These are phyloP conservation scores for Mallotus villosus DNA, from an alignment of 2,797 vertebrate genomes.

Conservation along the genomic window DNA sequence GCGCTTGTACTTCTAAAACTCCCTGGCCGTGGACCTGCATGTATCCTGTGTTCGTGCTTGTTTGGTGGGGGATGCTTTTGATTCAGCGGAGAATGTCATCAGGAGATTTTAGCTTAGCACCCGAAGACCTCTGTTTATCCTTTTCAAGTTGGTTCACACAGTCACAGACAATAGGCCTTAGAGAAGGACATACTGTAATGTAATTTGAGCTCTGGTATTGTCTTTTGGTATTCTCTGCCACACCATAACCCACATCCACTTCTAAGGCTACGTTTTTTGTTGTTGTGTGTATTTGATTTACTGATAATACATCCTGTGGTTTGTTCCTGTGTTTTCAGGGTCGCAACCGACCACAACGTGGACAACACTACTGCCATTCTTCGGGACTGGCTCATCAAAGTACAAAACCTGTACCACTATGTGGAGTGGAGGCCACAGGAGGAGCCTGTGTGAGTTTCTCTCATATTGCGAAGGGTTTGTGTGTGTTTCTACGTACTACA, in stretches of 20 bases:
- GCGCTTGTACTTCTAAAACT: too few species aligned
- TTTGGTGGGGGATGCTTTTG: neutral
- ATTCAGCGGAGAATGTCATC: neutral
- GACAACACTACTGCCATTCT: conserved; percentile 87
- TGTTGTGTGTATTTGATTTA: neutral
- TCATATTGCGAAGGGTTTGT: neutral
- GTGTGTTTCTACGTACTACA: neutral
- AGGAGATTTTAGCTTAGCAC: neutral
- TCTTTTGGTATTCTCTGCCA: conserved; percentile 34
- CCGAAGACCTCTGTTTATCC: conserved; percentile 19
- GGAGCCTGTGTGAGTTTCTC: conserved; percentile 75
- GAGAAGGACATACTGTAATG: conserved; percentile 44
- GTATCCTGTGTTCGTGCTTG: conserved; percentile 27
- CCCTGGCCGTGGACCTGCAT: conserved; percentile 32
- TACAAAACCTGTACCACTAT: conserved; percentile 85
- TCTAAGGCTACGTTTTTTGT: neutral
- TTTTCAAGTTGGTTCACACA: conserved; percentile 41
- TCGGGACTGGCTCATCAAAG: conserved; percentile 85
- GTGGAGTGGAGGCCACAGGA: conserved; percentile 91
- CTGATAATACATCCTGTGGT: neutral
- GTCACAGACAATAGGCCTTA: conserved; percentile 41
- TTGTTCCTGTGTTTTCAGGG: conserved; percentile 70
- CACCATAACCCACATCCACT: conserved; percentile 25
- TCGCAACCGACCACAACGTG: conserved; percentile 89
- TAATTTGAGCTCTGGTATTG: conserved; percentile 45